Evolutionary conservation across 2,113 vertebrate genomes (phyloP), one percentile per base, ranked within the genome.

Genomic region (Sinosuthora webbiana): DNA sequence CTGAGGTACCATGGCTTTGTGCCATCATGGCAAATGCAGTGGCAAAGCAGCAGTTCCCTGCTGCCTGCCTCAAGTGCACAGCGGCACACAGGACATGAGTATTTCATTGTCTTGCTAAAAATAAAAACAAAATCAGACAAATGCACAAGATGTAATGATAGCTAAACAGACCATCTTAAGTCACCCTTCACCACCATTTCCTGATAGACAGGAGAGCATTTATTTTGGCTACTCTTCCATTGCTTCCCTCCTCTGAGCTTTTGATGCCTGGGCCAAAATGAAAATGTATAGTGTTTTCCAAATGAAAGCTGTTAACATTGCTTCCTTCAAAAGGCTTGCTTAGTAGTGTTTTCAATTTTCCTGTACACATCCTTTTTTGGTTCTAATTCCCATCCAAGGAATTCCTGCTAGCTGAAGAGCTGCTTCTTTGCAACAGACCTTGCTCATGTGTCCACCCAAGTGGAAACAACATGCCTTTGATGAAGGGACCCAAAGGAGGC

Each of bases 251-350:
- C 47, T 83, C 30, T 47, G 20, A 81, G 68, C 37, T 84, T 95
- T 94, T 89, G 83, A 92, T 95, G 83, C 56, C 49, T 24, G 20
- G 37, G 71, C 67, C 92, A 94, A 92, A 96, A 68, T 8, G n/a
- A 92, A 83, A 83, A 90, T 41, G 33, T 74, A 50, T 15, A 80
- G 49, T 35, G 59, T 79, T 95, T 94, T 70, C 57, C 65, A 96
- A 95, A 93, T 33, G 45, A 93, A 87, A 95, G 57, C 45, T 87
- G 71, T 75, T 93, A 88, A 80, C 65, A 52, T 33, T 1, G 0
- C 45, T 93, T 94, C 68, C 65, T 94, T 95, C 76, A 74, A 88
- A 68, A 85, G 15, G 22, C 67, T 83, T 0, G 0, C 71, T 96
- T 67, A 73, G 73, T 3, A 77, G 59, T 89, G 78, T 89, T 89